Conservation (phyloP, 2,888 invertebrate genomes). For the Drosophila paranaensis region DNA sequence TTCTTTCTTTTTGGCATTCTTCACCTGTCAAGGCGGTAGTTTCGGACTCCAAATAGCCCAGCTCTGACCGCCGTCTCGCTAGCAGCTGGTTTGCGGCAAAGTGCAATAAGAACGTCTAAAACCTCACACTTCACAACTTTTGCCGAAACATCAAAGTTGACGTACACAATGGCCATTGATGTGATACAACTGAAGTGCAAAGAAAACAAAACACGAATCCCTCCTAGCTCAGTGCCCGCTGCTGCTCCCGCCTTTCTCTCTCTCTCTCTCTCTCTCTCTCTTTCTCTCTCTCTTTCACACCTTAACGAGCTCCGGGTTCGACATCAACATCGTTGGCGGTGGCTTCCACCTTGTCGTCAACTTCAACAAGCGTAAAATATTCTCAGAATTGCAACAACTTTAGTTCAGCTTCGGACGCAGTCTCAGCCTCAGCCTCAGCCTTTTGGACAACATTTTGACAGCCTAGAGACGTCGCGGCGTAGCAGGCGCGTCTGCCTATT, state of each 20-base stretch:
- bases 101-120: conserved; percentile 79
- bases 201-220: conserved; percentile 79
- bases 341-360: conserved; percentile 68
- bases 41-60: conserved; percentile 35
- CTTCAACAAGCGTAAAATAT: conserved; percentile 75
- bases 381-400: conserved; percentile 78
- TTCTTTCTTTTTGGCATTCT: conserved; percentile 67
- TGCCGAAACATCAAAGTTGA: conserved; percentile 82
- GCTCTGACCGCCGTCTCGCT: conserved; percentile 29
- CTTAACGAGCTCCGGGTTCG: conserved; percentile 28
- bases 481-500: conserved; percentile 23
- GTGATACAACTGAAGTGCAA: conserved; percentile 79
- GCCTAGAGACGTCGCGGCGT: conserved; percentile 30
- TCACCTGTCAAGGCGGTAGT: conserved; percentile 76
- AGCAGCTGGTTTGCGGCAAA: conserved; percentile 41
- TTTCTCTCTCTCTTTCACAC: conserved; percentile 3
- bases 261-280: not conserved
- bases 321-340: conserved; percentile 62
- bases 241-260: too few species aligned
- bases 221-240: conserved; percentile 26
- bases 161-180: conserved; percentile 81
- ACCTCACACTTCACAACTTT: conserved; percentile 80
- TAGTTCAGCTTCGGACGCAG: conserved; percentile 53
- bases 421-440: conserved; percentile 41
- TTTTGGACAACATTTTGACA: conserved; percentile 57